A percentile compares a stretch with the other conserved stretches of the same genome.
Conservation (phyloP, 2,888 invertebrate species). For the Lasius platythorax region DNA sequence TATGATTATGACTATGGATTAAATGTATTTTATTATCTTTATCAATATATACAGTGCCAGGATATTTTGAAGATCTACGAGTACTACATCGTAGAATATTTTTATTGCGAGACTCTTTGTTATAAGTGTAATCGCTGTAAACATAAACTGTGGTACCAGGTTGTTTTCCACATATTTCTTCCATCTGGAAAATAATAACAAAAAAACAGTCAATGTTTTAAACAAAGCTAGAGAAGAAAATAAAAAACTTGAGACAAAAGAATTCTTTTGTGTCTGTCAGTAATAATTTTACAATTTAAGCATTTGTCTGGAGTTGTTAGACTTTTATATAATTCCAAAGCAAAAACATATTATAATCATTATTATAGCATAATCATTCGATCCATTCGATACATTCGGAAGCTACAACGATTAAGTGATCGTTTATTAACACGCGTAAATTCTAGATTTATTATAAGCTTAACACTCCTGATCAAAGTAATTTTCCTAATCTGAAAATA, state of each 20-base stretch:
- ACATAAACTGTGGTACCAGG: constrained; percentile 5
- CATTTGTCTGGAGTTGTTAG: no score
- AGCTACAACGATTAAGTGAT: no score
- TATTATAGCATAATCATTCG: no score
- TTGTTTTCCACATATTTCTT: constrained; percentile 10
- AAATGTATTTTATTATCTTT: constrained; percentile 18
- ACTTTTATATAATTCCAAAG: no score
- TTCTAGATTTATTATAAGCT: no score
- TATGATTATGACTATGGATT: constrained; percentile 3
- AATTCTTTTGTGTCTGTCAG: no score
- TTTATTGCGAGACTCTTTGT: neutral
- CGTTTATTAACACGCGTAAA: no score
- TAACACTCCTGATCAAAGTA: no score
- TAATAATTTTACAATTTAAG: no score
- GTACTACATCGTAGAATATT: constrained; percentile 34
- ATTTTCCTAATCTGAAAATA: no score
- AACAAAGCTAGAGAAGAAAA: neutral
- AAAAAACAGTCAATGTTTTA: neutral
- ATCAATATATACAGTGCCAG: constrained; percentile 17
- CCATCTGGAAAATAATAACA: neutral
- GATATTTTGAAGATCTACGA: constrained; percentile 18
- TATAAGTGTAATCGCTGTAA: neutral
- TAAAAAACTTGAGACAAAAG: neutral
- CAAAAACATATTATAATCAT: no score
- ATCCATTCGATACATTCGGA: no score